These are phyloP conservation scores for Lophura nycthemera DNA, from an alignment of 2,113 vertebrate genomes.

Conservation along the genomic window DNA sequence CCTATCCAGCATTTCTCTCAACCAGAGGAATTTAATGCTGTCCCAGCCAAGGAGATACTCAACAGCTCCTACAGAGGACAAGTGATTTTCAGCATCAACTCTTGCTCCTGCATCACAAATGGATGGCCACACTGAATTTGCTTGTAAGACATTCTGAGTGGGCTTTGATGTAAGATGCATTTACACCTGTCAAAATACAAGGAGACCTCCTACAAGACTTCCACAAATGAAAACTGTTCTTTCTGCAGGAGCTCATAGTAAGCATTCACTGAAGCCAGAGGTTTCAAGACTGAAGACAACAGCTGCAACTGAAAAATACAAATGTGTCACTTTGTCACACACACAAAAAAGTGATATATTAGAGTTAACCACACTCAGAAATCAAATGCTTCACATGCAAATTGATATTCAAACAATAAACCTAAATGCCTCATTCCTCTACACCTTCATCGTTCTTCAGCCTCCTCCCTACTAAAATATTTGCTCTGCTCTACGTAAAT, in stretches of 20 bases:
- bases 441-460: background rate
- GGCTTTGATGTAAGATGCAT: background rate
- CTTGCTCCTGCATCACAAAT: background rate
- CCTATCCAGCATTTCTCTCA: background rate
- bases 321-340: background rate
- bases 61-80: background rate
- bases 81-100: background rate
- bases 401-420: background rate
- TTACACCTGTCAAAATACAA: background rate
- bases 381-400: background rate
- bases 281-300: background rate
- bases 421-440: background rate
- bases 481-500: background rate
- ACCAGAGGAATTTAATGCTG: background rate
- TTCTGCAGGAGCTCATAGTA: background rate
- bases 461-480: background rate
- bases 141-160: background rate
- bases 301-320: fast-evolving
- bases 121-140: fast-evolving
- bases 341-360: background rate
- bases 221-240: background rate
- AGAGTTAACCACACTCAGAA: background rate
- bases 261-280: background rate
- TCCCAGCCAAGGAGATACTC: background rate
- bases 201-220: background rate